These are phyloP conservation scores for Drosophila kohkoa DNA, from an alignment of 1,140 invertebrate species.

Conservation along the genomic window DNA sequence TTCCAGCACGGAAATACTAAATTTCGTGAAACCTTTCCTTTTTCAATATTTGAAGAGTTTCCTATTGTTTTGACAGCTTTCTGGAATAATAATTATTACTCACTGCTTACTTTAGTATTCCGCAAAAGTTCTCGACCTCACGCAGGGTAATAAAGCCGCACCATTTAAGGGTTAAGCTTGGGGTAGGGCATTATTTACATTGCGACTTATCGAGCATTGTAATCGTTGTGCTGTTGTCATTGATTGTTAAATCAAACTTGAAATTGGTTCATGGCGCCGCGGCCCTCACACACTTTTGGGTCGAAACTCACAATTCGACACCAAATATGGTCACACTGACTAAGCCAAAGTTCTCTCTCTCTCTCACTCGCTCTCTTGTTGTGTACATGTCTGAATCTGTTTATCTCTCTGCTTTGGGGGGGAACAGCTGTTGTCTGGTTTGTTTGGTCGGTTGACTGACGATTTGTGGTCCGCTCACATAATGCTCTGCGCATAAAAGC, in stretches of 20 bases:
- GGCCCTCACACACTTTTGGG: conserved; percentile 14
- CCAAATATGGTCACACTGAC: conserved; percentile 55
- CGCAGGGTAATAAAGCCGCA: not conserved
- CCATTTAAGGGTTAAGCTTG: conserved; percentile 1
- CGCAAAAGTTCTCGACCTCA: not conserved
- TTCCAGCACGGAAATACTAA: no score
- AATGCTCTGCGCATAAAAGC: conserved; percentile 39
- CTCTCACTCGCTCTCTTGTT: conserved; percentile 2
- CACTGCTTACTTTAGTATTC: not conserved
- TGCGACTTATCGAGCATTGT: not conserved
- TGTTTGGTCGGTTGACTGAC: conserved; percentile 3
- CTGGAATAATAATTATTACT: not conserved
- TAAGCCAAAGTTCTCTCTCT: conserved; percentile 7
- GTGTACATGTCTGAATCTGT: not conserved
- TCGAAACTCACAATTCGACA: conserved; percentile 29
- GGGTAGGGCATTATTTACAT: conserved; percentile 10
- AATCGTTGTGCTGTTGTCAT: conserved; percentile 10
- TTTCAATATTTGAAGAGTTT: not conserved
- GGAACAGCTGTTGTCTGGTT: conserved; percentile 33
- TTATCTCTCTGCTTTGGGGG: not conserved
- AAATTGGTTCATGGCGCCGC: conserved; percentile 5
- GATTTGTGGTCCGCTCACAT: conserved; percentile 33
- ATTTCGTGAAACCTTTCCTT: no score
- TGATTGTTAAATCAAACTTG: conserved; percentile 30
- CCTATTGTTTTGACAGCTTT: not conserved